These are phyloP conservation scores for Cacajao melanocephalus DNA, from an alignment of 2,797 vertebrate genomes.

Conservation along the genomic window DNA sequence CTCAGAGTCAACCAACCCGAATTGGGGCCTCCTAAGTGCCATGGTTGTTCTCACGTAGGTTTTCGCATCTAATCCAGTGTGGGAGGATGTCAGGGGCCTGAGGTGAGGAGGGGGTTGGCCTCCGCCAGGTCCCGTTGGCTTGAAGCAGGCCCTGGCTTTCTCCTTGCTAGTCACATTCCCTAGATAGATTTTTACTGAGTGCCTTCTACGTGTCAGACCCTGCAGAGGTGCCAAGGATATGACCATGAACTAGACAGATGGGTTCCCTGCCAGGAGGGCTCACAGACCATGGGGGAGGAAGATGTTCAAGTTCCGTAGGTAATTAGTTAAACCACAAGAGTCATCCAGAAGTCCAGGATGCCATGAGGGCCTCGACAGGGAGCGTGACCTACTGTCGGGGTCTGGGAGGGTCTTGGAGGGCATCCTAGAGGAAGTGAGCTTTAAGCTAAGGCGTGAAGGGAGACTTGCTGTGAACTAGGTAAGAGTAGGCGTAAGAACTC, in stretches of 20 bases:
- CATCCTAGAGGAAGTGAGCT: background rate
- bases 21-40: background rate
- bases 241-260: background rate
- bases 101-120: background rate
- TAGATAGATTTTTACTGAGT: background rate
- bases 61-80: background rate
- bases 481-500: background rate
- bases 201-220: background rate
- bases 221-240: background rate
- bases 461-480: background rate
- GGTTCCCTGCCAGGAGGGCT: background rate
- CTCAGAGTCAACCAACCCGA: background rate
- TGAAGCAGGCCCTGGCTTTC: background rate
- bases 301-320: background rate
- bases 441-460: background rate
- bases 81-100: background rate
- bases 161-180: background rate
- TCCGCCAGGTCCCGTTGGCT: background rate
- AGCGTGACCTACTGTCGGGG: too few species aligned
- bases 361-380: background rate
- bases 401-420: background rate
- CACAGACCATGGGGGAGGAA: background rate
- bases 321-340: background rate
- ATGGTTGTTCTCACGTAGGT: rapidly evolving
- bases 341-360: background rate